These are phyloP conservation scores for Exephanes ischioxanthus DNA, from an alignment of 2,888 invertebrate genomes.

Conservation along the genomic window DNA sequence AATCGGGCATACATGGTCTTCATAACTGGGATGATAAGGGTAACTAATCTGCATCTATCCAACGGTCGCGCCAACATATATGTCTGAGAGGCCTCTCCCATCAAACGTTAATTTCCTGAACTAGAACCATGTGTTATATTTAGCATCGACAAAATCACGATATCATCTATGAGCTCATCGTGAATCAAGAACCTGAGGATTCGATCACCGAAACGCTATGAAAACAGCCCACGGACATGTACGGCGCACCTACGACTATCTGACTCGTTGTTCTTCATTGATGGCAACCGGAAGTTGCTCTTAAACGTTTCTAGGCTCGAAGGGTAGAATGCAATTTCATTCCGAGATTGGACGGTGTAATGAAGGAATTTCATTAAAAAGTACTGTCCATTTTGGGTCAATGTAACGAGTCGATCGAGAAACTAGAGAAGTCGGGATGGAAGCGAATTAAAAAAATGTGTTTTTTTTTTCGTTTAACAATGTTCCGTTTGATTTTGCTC, in stretches of 20 bases:
- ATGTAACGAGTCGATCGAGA: too few species aligned
- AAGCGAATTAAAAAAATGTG: too few species aligned
- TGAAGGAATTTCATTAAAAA: too few species aligned
- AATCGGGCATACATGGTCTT: background rate
- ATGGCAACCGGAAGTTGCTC: background rate
- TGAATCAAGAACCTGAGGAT: background rate
- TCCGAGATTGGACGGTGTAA: too few species aligned
- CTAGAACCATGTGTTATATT: conserved; percentile 15
- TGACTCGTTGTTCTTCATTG: background rate
- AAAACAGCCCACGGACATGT: background rate
- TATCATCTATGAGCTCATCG: conserved; percentile 8
- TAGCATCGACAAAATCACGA: background rate
- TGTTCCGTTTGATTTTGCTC: background rate
- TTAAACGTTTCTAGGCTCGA: background rate
- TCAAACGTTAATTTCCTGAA: conserved; percentile 9
- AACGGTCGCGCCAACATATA: background rate
- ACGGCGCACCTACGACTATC: background rate
- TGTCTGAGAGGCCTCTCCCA: background rate
- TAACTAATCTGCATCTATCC: background rate
- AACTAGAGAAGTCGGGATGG: too few species aligned
- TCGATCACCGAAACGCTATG: conserved; percentile 9
- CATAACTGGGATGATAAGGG: background rate
- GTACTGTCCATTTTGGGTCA: too few species aligned
- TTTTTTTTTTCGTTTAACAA: background rate
- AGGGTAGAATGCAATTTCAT: background rate